Conservation (phyloP, 2,113 vertebrate species). For the Euleptes europaea region DNA sequence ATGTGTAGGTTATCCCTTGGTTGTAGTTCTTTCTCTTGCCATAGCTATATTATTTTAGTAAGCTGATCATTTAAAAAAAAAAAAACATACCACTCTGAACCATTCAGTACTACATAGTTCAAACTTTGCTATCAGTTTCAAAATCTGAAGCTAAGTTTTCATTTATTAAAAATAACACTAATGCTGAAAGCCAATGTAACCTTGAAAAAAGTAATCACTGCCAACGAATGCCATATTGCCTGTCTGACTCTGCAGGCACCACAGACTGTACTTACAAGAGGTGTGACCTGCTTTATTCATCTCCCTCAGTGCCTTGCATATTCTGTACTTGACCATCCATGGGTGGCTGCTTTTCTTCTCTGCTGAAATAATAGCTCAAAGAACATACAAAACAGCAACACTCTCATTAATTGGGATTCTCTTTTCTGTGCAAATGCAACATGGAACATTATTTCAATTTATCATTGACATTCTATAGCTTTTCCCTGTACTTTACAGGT, state of each 20-base stretch:
- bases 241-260: slow-evolving; percentile 22
- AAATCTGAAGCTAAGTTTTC: background rate
- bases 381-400: background rate
- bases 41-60: background rate
- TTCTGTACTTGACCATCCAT: background rate
- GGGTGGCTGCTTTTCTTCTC: background rate
- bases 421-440: background rate
- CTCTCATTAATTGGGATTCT: background rate
- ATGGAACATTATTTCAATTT: background rate
- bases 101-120: background rate
- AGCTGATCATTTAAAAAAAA: background rate
- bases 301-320: slow-evolving; percentile 6
- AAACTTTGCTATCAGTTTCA: background rate
- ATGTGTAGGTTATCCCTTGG: background rate
- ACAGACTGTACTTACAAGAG: slow-evolving; percentile 1
- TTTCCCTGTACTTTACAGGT: background rate
- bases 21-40: background rate
- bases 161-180: background rate
- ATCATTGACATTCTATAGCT: background rate
- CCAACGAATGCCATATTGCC: rapidly evolving
- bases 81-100: background rate
- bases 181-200: background rate
- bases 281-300: background rate
- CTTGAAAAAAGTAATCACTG: background rate
- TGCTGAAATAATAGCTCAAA: slow-evolving; percentile 13